Conservation (phyloP, 2,797 vertebrate species). For the Schizopygopsis pylzovi region DNA sequence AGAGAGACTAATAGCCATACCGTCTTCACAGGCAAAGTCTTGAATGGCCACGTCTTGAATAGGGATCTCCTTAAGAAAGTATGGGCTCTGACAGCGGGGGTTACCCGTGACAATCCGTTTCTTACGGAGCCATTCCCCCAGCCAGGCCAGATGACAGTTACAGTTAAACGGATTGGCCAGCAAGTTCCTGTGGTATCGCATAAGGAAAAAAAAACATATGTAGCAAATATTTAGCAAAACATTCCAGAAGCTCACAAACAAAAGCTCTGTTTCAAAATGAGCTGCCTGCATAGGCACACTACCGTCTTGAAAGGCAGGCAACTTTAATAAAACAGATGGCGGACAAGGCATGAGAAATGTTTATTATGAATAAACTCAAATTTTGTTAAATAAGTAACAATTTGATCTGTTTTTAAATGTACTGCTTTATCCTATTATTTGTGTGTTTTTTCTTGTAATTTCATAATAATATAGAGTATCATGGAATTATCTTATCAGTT, state of each 20-base stretch:
- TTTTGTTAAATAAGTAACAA: not conserved
- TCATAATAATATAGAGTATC: not conserved
- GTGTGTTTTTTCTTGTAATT: not conserved
- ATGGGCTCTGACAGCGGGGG: conserved; percentile 96
- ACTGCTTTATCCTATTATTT: not conserved
- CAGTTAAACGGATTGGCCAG: conserved; percentile 98
- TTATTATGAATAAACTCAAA: not conserved
- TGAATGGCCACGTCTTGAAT: conserved; percentile 97
- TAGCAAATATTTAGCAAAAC: conserved; percentile 14
- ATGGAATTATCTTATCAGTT: not conserved
- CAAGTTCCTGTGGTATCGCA: conserved; percentile 83
- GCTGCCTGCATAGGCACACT: not conserved
- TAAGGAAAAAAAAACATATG: conserved; percentile 2
- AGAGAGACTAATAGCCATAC: conserved; percentile 80
- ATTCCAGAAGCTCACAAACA: conserved; percentile 21
- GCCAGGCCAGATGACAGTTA: conserved; percentile 96
- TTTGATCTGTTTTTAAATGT: not conserved
- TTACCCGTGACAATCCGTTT: conserved; percentile 97
- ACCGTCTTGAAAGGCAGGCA: too few species aligned
- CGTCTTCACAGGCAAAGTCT: conserved; percentile 97
- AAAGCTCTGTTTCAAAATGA: not conserved
- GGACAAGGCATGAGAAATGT: not conserved
- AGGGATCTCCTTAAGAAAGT: conserved; percentile 98
- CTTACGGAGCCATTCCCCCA: conserved; percentile 95
- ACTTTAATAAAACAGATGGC: not conserved